These are phyloP conservation scores for Halocynthia aurantium DNA, from an alignment of 23 tunicate species.

Conservation along the genomic window DNA sequence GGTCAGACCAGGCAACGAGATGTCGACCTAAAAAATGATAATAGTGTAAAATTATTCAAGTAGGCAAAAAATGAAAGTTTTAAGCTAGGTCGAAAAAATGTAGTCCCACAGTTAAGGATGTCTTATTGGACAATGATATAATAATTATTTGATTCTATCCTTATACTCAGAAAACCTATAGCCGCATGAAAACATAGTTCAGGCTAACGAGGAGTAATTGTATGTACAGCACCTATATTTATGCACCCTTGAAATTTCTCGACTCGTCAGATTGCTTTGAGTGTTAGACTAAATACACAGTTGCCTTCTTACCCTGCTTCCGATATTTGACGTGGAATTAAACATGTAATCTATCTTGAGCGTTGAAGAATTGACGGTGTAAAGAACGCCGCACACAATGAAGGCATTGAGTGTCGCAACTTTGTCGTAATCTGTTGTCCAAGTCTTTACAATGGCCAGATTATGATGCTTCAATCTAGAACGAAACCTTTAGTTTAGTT, in stretches of 20 bases:
- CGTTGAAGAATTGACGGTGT: constrained; percentile 67
- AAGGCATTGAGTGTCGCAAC: constrained; percentile 86
- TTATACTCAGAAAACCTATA: no score
- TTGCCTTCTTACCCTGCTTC: constrained; percentile 31
- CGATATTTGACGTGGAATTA: constrained; percentile 71
- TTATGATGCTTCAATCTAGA: constrained; percentile 55
- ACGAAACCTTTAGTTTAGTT: not conserved
- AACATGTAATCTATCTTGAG: constrained; percentile 81
- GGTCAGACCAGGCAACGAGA: constrained; percentile 65
- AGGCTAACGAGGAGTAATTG: no score
- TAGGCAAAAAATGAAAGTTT: not conserved
- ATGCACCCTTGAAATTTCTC: no score
- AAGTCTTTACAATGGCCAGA: constrained; percentile 52
- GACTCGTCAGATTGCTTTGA: no score
- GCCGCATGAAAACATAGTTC: no score
- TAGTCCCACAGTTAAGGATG: no score
- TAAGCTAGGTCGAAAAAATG: not conserved
- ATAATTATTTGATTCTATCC: no score
- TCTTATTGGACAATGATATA: no score
- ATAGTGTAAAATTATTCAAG: no score
- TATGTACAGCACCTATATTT: no score
- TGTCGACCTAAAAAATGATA: constrained; percentile 26
- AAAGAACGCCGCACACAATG: constrained; percentile 90
- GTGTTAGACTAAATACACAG: no score
- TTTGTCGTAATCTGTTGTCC: constrained; percentile 79